Conservation (phyloP, 2,113 vertebrate genomes). For the Tretioscincus oriximinensis region DNA sequence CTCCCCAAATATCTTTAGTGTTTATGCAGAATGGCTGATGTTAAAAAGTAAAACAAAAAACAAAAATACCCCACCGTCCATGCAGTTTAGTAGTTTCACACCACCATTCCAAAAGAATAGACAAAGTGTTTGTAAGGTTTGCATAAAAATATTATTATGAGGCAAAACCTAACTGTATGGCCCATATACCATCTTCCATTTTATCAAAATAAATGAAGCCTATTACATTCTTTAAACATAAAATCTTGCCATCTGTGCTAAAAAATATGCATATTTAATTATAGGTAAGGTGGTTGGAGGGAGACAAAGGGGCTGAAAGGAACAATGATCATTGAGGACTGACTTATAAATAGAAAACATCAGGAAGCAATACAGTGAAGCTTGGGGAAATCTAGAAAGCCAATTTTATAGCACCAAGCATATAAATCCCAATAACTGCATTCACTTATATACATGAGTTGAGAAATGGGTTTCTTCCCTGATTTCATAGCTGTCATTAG, state of each 20-base stretch:
- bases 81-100: slow-evolving; percentile 33
- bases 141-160: slow-evolving; percentile 11
- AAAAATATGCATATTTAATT: not conserved
- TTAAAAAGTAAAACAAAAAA: not conserved
- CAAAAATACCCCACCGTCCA: not conserved
- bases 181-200: not conserved
- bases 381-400: not conserved
- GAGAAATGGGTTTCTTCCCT: not conserved
- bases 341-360: not conserved
- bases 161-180: not conserved
- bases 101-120: slow-evolving; percentile 27
- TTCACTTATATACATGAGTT: no score
- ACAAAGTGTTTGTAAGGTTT: slow-evolving; percentile 6
- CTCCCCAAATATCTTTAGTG: slow-evolving; percentile 35
- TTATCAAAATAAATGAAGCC: not conserved
- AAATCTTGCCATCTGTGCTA: not conserved
- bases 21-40: slow-evolving; percentile 33
- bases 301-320: not conserved
- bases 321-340: not conserved
- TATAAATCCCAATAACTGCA: not conserved
- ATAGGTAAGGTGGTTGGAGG: not conserved
- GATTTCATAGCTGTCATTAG: not conserved
- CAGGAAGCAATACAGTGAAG: not conserved
- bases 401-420: not conserved
- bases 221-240: not conserved